Evolutionary conservation across 2,888 invertebrate genomes (phyloP).

Genomic region (Pseudanteris insignis): DNA sequence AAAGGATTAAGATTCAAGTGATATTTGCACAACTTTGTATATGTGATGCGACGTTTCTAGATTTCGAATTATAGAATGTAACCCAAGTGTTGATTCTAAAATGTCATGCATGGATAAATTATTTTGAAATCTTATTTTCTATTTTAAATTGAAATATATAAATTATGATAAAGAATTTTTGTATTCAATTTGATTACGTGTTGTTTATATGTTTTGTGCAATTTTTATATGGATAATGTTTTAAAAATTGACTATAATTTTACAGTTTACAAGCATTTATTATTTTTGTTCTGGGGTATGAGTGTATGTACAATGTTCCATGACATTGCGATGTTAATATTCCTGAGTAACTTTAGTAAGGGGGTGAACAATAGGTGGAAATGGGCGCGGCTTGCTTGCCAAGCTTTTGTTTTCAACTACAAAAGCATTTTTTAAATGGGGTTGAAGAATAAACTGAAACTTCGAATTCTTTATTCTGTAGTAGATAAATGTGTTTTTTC

Average conservation of each 20-base stretch:
- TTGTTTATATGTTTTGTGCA: no score
- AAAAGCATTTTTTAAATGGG: constrained; percentile 40
- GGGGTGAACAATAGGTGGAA: constrained; percentile 41
- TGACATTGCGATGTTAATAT: constrained; percentile 45
- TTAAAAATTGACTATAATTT: no score
- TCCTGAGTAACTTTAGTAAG: constrained; percentile 46
- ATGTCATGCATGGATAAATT: no score
- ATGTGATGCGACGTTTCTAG: constrained; percentile 23
- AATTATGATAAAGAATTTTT: no score
- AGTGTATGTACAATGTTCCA: constrained; percentile 47
- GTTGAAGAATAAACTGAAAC: constrained; percentile 50
- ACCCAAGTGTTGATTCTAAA: constrained; percentile 13
- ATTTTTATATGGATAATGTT: no score
- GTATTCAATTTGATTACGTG: no score
- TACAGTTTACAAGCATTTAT: no score
- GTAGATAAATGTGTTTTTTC: constrained; percentile 45
- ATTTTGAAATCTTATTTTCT: no score
- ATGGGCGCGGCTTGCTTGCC: constrained; percentile 42
- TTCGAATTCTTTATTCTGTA: constrained; percentile 47
- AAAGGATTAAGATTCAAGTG: constrained; percentile 39
- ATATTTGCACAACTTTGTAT: constrained; percentile 38
- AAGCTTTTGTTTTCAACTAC: constrained; percentile 42
- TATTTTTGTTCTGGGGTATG: constrained; percentile 38
- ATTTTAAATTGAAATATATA: no score
- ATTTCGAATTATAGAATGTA: constrained; percentile 24